Percentiles rank a stretch among this genome's conserved stretches.
Conservation (phyloP, 2,888 invertebrate species). For the Theodoxus fluviatilis region DNA sequence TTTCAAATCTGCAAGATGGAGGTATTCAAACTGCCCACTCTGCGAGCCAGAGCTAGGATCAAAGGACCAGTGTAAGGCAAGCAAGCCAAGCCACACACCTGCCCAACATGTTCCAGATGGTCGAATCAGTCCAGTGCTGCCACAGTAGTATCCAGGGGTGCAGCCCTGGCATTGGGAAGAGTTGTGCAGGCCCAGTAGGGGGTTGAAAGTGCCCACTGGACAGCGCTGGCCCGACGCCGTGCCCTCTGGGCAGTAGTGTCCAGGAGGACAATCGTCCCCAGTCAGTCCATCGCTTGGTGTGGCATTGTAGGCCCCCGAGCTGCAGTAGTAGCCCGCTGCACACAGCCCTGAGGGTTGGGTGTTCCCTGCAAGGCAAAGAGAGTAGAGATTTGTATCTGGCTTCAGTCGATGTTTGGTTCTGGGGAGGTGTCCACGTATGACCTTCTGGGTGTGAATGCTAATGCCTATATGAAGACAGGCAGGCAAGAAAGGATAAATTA, state of each 20-base stretch:
- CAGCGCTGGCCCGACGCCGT: slow-evolving; percentile 54
- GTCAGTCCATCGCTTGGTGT: slow-evolving; percentile 58
- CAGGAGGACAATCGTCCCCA: slow-evolving; percentile 56
- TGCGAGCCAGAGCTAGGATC: too few species aligned
- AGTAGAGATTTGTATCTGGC: background rate
- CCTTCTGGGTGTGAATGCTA: too few species aligned
- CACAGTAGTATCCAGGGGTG: slow-evolving; percentile 59
- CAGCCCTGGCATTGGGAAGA: slow-evolving; percentile 52
- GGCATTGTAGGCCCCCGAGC: slow-evolving; percentile 49
- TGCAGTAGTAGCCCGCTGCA: slow-evolving; percentile 55
- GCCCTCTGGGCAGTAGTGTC: slow-evolving; percentile 52
- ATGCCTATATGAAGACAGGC: too few species aligned
- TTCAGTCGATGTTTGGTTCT: too few species aligned
- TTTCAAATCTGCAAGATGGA: too few species aligned
- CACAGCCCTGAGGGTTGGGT: slow-evolving; percentile 52
- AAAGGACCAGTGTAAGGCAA: too few species aligned
- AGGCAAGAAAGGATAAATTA: too few species aligned
- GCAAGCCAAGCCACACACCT: too few species aligned
- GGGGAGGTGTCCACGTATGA: too few species aligned
- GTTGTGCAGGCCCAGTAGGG: slow-evolving; percentile 43
- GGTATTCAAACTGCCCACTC: too few species aligned
- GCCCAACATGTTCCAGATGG: slow-evolving; percentile 58
- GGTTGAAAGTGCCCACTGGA: slow-evolving; percentile 57
- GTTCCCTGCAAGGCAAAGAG: slow-evolving; percentile 47
- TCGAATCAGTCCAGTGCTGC: slow-evolving; percentile 50